Conservation (phyloP, 2,888 invertebrate species). For the Drosophila macrospina region DNA sequence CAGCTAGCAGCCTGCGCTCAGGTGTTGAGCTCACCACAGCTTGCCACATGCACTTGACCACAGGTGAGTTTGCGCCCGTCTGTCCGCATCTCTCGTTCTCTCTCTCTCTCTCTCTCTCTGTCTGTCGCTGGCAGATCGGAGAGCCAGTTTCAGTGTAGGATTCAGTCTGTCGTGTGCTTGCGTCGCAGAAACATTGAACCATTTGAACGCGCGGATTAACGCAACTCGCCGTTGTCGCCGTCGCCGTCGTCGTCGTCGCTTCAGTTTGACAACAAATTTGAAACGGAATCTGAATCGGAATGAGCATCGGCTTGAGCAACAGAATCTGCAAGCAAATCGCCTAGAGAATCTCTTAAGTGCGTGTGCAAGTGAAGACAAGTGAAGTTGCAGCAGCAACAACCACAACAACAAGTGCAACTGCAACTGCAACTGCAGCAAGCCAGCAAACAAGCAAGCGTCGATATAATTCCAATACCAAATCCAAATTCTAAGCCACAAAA, state of each 20-base stretch:
- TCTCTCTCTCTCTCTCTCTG: conserved; percentile 1
- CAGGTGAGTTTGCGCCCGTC: conserved; percentile 58
- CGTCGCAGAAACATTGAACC: conserved; percentile 82
- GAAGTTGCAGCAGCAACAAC: conserved; percentile 4
- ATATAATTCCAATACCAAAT: conserved; percentile 8
- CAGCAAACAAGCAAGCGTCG: conserved; percentile 3
- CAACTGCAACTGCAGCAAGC: too few relatives aligned
- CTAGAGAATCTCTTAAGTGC: conserved; percentile 17
- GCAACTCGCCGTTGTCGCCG: conserved; percentile 51
- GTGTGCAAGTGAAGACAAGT: conserved; percentile 22
- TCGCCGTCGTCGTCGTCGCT: conserved; percentile 35
- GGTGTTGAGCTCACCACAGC: conserved; percentile 47
- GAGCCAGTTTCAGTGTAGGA: conserved; percentile 39
- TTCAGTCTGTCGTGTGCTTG: conserved; percentile 84
- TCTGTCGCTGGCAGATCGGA: conserved; percentile 15
- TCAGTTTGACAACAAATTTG: conserved; percentile 39
- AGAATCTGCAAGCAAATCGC: background rate
- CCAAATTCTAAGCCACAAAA: conserved; percentile 29
- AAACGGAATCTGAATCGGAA: conserved; percentile 25
- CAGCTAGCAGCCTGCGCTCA: conserved; percentile 15
- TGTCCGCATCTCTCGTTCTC: conserved; percentile 23
- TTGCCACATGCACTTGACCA: conserved; percentile 69
- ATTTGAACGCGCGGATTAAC: conserved; percentile 69
- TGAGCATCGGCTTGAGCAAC: background rate
- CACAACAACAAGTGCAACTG: background rate